phyloP scores from a whole-genome alignment of 2,113 vertebrate genomes.

The Menidia beryllina region DNA sequence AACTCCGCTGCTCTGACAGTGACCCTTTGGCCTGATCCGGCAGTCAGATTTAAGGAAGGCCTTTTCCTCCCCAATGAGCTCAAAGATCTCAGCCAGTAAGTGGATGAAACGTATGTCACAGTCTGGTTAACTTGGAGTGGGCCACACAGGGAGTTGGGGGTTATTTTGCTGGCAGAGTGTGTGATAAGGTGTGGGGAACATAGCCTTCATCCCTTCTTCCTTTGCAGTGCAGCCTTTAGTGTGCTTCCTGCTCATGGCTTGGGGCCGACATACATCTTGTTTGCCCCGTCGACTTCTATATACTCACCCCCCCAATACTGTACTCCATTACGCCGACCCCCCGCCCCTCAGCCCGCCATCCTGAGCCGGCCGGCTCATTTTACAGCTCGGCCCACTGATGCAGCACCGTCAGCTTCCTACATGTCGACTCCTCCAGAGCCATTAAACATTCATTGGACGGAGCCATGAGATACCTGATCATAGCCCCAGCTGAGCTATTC shows the following conservation, averaged over 20 bases:
- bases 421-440: constrained; percentile 64
- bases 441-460: constrained; percentile 82
- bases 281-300: constrained; percentile 1
- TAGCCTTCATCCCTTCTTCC: background rate
- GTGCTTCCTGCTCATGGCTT: constrained; percentile 40
- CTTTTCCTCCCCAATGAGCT: constrained; percentile 17
- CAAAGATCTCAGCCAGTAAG: constrained; percentile 5
- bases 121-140: too few relatives aligned
- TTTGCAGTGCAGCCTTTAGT: constrained; percentile 6
- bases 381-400: constrained; percentile 76
- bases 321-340: constrained; percentile 30
- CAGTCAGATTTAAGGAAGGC: constrained; percentile 23
- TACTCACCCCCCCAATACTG: constrained; percentile 27
- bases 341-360: constrained; percentile 25
- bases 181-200: background rate
- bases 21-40: too few relatives aligned
- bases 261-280: constrained; percentile 21
- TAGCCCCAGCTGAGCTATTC: constrained; percentile 49
- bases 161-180: too few relatives aligned
- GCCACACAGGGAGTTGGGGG: too few relatives aligned
- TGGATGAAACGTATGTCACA: background rate
- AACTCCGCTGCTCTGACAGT: constrained; percentile 6
- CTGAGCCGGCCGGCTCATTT: constrained; percentile 73
- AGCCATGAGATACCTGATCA: constrained; percentile 73
- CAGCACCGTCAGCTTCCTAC: constrained; percentile 74